These are phyloP conservation scores for Chaenocephalus aceratus DNA, from an alignment of 2,113 vertebrate species.

Conservation along the genomic window DNA sequence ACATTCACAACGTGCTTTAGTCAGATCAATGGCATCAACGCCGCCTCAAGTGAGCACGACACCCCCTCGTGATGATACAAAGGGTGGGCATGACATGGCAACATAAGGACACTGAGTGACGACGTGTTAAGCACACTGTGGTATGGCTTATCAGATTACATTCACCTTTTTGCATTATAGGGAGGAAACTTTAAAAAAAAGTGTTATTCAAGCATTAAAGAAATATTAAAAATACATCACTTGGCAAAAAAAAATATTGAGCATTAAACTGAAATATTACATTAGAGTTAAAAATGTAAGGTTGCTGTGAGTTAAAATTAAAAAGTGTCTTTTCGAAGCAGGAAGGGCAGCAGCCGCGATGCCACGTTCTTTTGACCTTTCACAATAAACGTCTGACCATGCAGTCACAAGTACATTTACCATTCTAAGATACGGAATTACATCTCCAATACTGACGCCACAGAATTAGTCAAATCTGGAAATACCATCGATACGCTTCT, in stretches of 20 bases:
- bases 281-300: constrained; percentile 18
- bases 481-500: background rate
- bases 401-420: constrained; percentile 57
- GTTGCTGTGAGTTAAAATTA: constrained; percentile 19
- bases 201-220: constrained; percentile 20
- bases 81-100: constrained; percentile 61
- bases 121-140: constrained; percentile 71
- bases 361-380: constrained; percentile 51
- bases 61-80: constrained; percentile 34
- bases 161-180: constrained; percentile 73
- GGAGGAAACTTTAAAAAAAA: constrained; percentile 29
- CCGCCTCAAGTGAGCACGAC: background rate
- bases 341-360: constrained; percentile 22
- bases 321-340: constrained; percentile 20
- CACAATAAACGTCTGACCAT: constrained; percentile 58
- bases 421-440: constrained; percentile 37
- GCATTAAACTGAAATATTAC: constrained; percentile 36
- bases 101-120: constrained; percentile 73
- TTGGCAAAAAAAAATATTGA: background rate
- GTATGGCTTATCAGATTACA: constrained; percentile 81
- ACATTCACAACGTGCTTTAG: constrained; percentile 69
- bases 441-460: constrained; percentile 38
- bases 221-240: constrained; percentile 14
- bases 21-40: constrained; percentile 40
- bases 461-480: constrained; percentile 35